A percentile compares a stretch with the other conserved stretches of the same genome.
Evolutionary conservation across 2,888 invertebrate species (phyloP).

Genomic region (Drosophila anomalata): DNA sequence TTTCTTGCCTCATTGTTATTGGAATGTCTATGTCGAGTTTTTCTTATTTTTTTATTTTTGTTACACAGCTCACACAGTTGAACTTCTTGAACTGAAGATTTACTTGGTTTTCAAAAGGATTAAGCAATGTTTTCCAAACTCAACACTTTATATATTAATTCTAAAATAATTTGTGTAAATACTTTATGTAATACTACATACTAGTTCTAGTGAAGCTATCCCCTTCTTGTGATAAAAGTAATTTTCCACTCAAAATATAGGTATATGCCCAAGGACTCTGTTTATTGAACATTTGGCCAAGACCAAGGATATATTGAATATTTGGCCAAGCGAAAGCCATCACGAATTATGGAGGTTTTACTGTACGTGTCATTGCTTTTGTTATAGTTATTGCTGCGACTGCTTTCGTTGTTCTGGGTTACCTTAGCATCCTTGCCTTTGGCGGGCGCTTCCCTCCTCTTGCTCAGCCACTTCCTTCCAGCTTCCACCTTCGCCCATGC

Average conservation of each 20-base stretch:
- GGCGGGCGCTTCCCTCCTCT: conserved; percentile 30
- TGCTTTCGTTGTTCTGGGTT: conserved; percentile 40
- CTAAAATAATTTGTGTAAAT: background rate
- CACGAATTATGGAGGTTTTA: background rate
- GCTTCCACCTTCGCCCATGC: conserved; percentile 10
- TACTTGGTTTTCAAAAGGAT: background rate
- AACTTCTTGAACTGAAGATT: background rate
- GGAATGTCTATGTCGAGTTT: conserved; percentile 53
- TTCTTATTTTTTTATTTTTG: conserved; percentile 13
- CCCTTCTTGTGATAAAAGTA: background rate
- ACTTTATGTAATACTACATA: too few species aligned
- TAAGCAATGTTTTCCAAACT: background rate
- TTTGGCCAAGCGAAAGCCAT: background rate
- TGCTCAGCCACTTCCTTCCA: conserved; percentile 41
- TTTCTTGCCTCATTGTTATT: conserved; percentile 63
- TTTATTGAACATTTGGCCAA: background rate
- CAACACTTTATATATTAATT: background rate
- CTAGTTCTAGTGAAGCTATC: too few species aligned
- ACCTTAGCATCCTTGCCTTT: conserved; percentile 68
- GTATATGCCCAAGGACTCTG: background rate
- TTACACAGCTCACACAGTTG: conserved; percentile 13
- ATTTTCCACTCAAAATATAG: background rate
- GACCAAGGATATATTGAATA: background rate
- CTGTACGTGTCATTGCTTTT: conserved; percentile 45
- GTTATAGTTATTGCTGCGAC: conserved; percentile 65